Conservation (phyloP, 1,140 invertebrate species). For the Muscidifurax raptorellus region DNA sequence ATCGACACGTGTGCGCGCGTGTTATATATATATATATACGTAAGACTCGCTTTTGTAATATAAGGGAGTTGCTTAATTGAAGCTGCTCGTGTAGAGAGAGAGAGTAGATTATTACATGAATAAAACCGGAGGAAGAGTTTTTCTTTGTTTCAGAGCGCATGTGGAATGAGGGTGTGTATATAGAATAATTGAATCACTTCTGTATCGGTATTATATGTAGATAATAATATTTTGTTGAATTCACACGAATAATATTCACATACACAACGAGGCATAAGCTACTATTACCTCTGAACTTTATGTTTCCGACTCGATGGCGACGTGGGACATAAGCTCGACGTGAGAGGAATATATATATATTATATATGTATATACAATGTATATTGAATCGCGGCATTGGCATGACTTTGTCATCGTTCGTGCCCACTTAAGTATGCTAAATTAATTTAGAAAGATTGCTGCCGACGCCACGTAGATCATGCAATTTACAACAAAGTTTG, state of each 20-base stretch:
- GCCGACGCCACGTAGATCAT: too few species aligned
- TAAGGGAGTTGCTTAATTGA: not conserved
- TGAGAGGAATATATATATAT: not conserved
- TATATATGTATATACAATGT: too few species aligned
- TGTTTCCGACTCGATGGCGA: not conserved
- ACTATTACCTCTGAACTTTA: not conserved
- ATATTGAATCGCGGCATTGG: not conserved
- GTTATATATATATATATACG: not conserved
- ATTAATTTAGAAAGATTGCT: too few species aligned
- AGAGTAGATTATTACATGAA: slow-evolving; percentile 9
- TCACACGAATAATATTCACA: not conserved
- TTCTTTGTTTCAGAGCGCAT: not conserved
- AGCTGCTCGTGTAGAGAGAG: not conserved
- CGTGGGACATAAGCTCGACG: not conserved
- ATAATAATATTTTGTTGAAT: too few species aligned
- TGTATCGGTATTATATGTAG: too few species aligned
- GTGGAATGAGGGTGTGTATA: not conserved
- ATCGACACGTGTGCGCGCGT: not conserved
- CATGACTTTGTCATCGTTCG: not conserved
- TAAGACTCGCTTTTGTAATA: not conserved
- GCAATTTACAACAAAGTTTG: not conserved
- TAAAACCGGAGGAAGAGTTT: not conserved
- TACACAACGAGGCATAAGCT: not conserved
- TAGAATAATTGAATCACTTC: too few species aligned
- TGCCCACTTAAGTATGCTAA: too few species aligned